phyloP scores from a whole-genome alignment of 2,113 vertebrate genomes.

The Tautogolabrus adspersus region DNA sequence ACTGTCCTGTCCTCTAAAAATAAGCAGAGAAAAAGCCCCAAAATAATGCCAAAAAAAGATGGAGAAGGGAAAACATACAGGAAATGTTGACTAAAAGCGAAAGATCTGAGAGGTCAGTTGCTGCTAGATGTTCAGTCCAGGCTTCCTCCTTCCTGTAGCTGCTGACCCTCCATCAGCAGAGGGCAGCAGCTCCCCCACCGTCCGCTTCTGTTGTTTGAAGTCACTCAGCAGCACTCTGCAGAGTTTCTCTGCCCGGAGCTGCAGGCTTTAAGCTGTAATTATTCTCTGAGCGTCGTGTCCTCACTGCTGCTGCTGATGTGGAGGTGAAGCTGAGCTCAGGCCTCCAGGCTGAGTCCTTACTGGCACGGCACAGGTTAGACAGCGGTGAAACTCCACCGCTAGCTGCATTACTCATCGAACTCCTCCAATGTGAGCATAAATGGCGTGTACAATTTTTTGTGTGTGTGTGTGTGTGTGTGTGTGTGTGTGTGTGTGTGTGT shows the following conservation, averaged over 20 bases:
- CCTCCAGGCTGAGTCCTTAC: constrained; percentile 39
- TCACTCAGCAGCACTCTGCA: constrained; percentile 2
- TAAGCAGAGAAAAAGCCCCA: no score
- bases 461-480: no score
- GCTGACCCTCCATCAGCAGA: constrained; percentile 46
- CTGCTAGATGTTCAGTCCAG: background rate
- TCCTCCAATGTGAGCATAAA: constrained; percentile 6
- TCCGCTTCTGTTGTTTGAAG: constrained; percentile 4
- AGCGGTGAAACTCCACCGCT: constrained; percentile 45
- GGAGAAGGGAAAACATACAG: no score
- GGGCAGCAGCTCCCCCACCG: constrained; percentile 41
- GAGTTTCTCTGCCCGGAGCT: constrained; percentile 18
- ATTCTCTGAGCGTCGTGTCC: background rate
- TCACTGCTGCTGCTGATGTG: constrained; percentile 15
- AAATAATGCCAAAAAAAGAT: no score
- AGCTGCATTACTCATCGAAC: constrained; percentile 51
- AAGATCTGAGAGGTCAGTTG: background rate
- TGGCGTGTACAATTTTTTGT: background rate
- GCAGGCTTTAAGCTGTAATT: constrained; percentile 42
- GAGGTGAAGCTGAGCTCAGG: constrained; percentile 44
- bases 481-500: no score
- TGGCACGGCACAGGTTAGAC: constrained; percentile 71
- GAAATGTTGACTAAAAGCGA: background rate
- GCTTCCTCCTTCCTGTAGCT: background rate
- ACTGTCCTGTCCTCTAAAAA: no score